Evolutionary conservation across 2,113 vertebrate genomes (phyloP), one percentile per base, ranked within the genome.

Genomic region (Dolichotis patagonum): DNA sequence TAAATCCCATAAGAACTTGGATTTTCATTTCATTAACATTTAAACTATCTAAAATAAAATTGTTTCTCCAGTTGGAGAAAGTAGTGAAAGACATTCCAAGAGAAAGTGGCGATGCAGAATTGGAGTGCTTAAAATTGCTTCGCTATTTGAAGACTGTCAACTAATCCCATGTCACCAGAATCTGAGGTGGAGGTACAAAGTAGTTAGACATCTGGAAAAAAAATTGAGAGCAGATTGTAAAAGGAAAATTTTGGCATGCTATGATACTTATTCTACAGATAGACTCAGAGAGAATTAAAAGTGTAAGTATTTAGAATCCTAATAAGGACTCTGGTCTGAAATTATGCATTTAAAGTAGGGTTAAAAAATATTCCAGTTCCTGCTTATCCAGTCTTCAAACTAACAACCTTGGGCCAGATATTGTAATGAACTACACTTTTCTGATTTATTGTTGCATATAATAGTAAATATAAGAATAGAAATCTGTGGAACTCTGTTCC

Each of bases 121-220:
- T 56, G 5, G 82, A 41, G 38, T n/a, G 0, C 77, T 86, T 28
- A 52, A 82, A 96, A 46, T n/a, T 30, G 20, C 35, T 71, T 63
- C 38, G 62, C 86, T 86, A 62, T 87, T 89, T 96, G 86, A 96
- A 60, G 73, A 89, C 56, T 90, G 75, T 84, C 54, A 73, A 52
- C 52, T 62, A 95, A 89, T 73, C 78, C 30, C 75, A 5, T 89
- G 49, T 87, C 85, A 80, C 63, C 16, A 12, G 54, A 95, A 73
- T 85, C 69, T 9, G 67, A 19, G 14, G 17, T 91, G 4, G 49
- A 32, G 89, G 26, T 81, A 46, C 41, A 62, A 84, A 46, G 9
- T 41, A 91, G 28, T 93, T 67, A 97, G 91, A 88, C 94, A 97
- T 97, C 96, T 96, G 94, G 96, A 77, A 92, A 87, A 49, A 28